Evolutionary conservation across 2,888 invertebrate genomes (phyloP).

Genomic region (Cerastoderma edule): DNA sequence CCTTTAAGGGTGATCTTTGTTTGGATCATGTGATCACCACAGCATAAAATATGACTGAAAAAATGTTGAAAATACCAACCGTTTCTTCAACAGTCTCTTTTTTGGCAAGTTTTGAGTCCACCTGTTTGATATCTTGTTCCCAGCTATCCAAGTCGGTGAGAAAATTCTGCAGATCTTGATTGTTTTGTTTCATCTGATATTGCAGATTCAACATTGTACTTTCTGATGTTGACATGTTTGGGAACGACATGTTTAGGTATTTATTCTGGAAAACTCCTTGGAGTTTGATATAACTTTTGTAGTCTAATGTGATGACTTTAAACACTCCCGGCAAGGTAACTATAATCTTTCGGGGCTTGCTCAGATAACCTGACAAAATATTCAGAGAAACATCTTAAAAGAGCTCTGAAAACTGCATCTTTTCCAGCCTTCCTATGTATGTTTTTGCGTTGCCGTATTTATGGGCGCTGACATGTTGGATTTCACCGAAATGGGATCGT

Average conservation of each 20-base stretch:
- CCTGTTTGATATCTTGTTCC: constrained; percentile 80
- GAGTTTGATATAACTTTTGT: too few relatives aligned
- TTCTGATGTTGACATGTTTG: constrained; percentile 63
- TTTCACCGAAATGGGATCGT: not conserved
- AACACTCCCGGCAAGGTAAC: too few relatives aligned
- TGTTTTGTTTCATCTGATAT: constrained; percentile 90
- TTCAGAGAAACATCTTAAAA: too few relatives aligned
- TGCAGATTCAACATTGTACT: constrained; percentile 88
- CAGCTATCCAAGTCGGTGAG: constrained; percentile 88
- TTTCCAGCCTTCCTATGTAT: too few relatives aligned
- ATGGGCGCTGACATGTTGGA: constrained; percentile 27
- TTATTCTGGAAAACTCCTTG: constrained; percentile 8
- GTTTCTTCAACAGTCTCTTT: constrained; percentile 48
- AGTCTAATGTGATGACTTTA: too few relatives aligned
- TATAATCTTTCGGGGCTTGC: too few relatives aligned
- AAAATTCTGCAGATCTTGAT: constrained; percentile 88
- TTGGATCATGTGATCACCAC: too few relatives aligned
- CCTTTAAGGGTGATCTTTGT: too few relatives aligned
- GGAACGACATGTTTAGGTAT: constrained; percentile 46
- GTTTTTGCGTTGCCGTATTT: too few relatives aligned
- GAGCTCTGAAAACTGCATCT: too few relatives aligned
- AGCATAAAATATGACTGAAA: too few relatives aligned
- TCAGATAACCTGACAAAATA: too few relatives aligned
- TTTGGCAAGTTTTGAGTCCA: constrained; percentile 72
- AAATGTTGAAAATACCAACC: constrained; percentile 38